Base-by-base conservation (phyloP, 2,888 invertebrate genomes). In the Parnassius mnemosyne region DNA sequence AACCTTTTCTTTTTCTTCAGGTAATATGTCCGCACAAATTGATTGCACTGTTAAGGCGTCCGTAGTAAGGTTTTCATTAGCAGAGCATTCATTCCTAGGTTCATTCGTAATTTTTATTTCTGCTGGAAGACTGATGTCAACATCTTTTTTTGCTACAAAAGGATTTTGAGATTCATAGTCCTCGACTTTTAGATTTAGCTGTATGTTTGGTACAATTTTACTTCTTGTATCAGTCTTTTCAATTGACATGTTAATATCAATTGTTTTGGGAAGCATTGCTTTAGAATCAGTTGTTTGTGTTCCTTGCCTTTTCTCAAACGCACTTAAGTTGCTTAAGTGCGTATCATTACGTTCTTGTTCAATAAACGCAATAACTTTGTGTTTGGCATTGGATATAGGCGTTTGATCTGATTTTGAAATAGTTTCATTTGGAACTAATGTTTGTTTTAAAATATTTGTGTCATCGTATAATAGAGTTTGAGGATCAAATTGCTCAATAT, bases 231-330 rank as follows among this genome's bases (percentile, higher is more conserved):
- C 78, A 42, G 77, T 74, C 75, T 87, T 87, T 13, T 78, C 72
- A 42, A 90, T 72, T 51, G 87, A 82, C 74, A 89, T 76, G 52
- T 83, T 79, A 67, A 90, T 85, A 43, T 90, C 87, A 16, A 89
- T 71, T 34, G 82, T 82, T 69, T 85, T 79, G 53, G 72, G 67
- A 51, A 71, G 66, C 66, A 75, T 53, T 44, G 61, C 13, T 50
- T 60, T 52, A 50, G 55, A 13, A 11, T 57, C 9, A 20, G 57
- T 20, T 44, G 47, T 61, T 57, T 64, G 53, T 50, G 64, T 65
- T 43, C 63, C 50, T 53, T 53, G 13, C 43, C 43, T 55, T 58
- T 60, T 46, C 12, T 25, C 11, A 11, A 55, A 10, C 43, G 41
- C 11, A 42, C 52, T 61, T n/a, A 70, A 65, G 46, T 72, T 72